Evolutionary conservation across 2,113 vertebrate genomes (phyloP).

Genomic region (Cyphomyrus plagiostoma): DNA sequence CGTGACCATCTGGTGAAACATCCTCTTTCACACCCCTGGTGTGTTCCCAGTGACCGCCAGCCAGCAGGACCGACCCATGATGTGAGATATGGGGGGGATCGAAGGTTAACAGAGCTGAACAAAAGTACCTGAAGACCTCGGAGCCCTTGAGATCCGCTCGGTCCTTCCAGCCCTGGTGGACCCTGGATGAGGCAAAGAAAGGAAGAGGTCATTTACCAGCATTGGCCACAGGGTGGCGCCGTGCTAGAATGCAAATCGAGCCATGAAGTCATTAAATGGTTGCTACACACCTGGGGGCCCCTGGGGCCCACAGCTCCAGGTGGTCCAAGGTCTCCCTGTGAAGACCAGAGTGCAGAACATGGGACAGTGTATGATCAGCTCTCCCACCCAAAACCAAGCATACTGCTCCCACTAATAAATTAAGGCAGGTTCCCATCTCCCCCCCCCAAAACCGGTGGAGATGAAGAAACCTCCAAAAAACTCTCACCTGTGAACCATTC

Average conservation of each 20-base stretch:
- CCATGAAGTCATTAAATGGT: neutral
- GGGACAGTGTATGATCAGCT: neutral
- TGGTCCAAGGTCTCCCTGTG: constrained; percentile 72
- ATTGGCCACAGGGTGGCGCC: neutral
- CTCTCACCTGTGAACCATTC: constrained; percentile 72
- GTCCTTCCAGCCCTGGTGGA: constrained; percentile 69
- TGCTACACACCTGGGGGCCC: constrained; percentile 59
- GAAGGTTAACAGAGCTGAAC: neutral
- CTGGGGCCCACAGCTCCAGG: constrained; percentile 55
- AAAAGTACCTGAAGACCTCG: constrained; percentile 64
- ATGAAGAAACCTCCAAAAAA: neutral
- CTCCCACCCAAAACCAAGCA: neutral
- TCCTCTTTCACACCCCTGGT: neutral
- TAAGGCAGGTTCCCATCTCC: neutral
- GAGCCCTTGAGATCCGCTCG: constrained; percentile 58
- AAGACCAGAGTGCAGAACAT: neutral
- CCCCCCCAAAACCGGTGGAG: neutral
- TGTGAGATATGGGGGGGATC: neutral
- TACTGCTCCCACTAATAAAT: neutral
- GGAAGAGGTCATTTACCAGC: neutral
- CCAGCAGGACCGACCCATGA: neutral
- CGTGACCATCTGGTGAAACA: neutral
- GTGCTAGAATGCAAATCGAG: neutral
- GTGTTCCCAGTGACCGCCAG: neutral
- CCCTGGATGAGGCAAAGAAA: constrained; percentile 56